Evolutionary conservation across 2,888 invertebrate genomes (phyloP).

Genomic region (Atrina japonica): DNA sequence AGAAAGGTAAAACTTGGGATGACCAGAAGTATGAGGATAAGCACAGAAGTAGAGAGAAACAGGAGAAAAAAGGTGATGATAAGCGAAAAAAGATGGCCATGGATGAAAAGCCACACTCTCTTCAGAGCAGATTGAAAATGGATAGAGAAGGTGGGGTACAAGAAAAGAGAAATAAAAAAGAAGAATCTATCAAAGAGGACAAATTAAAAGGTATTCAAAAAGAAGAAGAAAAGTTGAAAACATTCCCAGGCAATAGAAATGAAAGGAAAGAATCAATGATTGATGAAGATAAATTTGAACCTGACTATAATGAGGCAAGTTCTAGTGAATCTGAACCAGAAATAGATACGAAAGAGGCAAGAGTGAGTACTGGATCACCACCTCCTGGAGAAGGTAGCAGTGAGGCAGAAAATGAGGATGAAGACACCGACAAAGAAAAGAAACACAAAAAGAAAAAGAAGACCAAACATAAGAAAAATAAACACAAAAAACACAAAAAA

Average conservation of each 20-base stretch:
- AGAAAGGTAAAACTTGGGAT: too few relatives aligned
- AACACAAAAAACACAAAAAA: conserved; percentile 42
- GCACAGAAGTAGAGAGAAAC: too few relatives aligned
- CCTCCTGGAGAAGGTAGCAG: conserved; percentile 16
- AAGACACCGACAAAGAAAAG: conserved; percentile 34
- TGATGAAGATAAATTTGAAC: conserved; percentile 75
- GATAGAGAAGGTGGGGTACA: neutral
- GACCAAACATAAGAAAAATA: conserved; percentile 34
- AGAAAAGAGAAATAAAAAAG: neutral
- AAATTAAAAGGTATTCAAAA: neutral
- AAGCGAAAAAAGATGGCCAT: conserved; percentile 5
- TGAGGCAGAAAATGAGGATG: conserved; percentile 28
- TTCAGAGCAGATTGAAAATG: neutral
- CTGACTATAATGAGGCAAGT: conserved; percentile 71
- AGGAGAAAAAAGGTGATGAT: too few relatives aligned
- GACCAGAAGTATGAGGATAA: too few relatives aligned
- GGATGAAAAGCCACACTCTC: conserved; percentile 3
- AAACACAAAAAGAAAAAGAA: conserved; percentile 38
- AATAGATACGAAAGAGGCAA: conserved; percentile 29
- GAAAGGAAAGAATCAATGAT: conserved; percentile 72
- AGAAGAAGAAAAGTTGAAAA: neutral
- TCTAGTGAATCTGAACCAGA: conserved; percentile 53
- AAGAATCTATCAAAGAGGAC: neutral
- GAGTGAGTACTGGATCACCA: neutral
- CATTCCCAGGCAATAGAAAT: conserved; percentile 7